Base-by-base conservation (phyloP, 2,797 vertebrate species). In the Pseudochirops corinnae region DNA sequence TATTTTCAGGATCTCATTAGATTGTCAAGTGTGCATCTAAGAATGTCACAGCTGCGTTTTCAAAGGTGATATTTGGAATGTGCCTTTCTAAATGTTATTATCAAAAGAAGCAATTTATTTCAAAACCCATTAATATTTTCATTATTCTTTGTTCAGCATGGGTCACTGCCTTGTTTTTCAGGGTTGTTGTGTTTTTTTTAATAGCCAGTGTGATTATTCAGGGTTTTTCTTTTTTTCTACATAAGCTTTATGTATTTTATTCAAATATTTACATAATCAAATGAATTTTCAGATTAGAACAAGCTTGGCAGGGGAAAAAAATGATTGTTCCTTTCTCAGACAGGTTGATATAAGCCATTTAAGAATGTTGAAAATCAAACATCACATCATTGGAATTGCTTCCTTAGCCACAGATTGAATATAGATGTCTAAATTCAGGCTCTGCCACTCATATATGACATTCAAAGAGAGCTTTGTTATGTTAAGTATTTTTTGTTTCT, bases 1-100 rank as follows among this genome's bases (percentile, higher is more conserved):
- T 90, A 91, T 95, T 98, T 97, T 91, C 92, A 91, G 94, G 87
- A 96, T 67, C 93, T 98, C 95, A 96, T 98, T 98, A 97, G 60
- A 10, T 93, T 96, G 96, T 96, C 58, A 93, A 90, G 92, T 96
- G 56, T 93, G 16, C 94, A 39, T 93, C 57, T 91, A 93, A 95
- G 93, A 96, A 93, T 96, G 92, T 93, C 93, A 94, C 56, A 3
- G 26, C 93, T 97, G 55, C 96, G 94, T 98, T 98, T 98, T 58
- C 97, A 96, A 97, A 93, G 12, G 33, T 96, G 93, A 90, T 96
- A 92, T 98, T 98, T 97, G 90, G 74, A 95, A 94, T 97, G 55
- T 55, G 6, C 94, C 57, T 92, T 97, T 74, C 91, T 93, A 97
- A 97, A 97, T 92, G 67, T 95, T 96, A 55, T 10, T 95, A 92